Conservation (phyloP, 1,140 invertebrate species). For the Cydia pomonella region DNA sequence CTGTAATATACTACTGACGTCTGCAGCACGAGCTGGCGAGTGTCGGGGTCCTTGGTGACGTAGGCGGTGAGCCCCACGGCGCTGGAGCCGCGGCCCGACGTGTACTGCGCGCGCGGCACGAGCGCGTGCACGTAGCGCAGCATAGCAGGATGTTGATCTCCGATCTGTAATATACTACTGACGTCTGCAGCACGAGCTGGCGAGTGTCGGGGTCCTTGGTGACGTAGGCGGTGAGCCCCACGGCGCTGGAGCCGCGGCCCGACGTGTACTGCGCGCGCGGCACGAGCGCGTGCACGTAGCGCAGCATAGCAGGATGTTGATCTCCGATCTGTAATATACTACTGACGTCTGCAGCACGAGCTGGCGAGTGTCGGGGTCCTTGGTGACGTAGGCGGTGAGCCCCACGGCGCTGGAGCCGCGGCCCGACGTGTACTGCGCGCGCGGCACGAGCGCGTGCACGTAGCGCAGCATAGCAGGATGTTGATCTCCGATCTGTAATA, state of each 20-base stretch:
- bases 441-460: slow-evolving; percentile 87
- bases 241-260: slow-evolving; percentile 98
- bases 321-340: too few relatives aligned
- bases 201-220: slow-evolving; percentile 98
- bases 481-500: too few relatives aligned
- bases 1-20: slow-evolving; percentile 99
- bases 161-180: too few relatives aligned
- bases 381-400: slow-evolving; percentile 98
- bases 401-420: slow-evolving; percentile 99
- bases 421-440: slow-evolving; percentile 95
- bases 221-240: slow-evolving; percentile 99
- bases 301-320: too few relatives aligned
- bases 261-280: slow-evolving; percentile 98
- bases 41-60: slow-evolving; percentile 98
- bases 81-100: slow-evolving; percentile 98
- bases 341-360: slow-evolving; percentile 97
- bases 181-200: slow-evolving; percentile 95
- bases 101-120: slow-evolving; percentile 87
- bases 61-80: slow-evolving; percentile 99
- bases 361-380: slow-evolving; percentile 98
- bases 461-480: slow-evolving; percentile 91
- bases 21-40: slow-evolving; percentile 94
- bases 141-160: too few relatives aligned
- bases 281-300: slow-evolving; percentile 96
- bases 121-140: slow-evolving; percentile 94